Evolutionary conservation across 2,113 vertebrate genomes (phyloP), one percentile per base, ranked within the genome.

Genomic region (Daboia siamensis): DNA sequence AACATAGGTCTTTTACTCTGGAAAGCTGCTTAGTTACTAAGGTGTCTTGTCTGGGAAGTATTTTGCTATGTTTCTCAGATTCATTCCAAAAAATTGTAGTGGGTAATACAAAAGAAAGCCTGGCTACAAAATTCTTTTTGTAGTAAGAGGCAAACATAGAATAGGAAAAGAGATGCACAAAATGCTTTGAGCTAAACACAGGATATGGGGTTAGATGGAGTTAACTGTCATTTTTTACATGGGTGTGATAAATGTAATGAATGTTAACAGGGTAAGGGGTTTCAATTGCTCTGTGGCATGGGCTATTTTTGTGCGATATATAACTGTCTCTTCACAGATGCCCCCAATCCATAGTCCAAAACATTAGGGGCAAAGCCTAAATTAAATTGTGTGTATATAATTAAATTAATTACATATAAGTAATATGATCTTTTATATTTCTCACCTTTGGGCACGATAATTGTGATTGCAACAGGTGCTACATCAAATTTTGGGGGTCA

Each of bases 1-100:
- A 93, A 95, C 88, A 92, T 95, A 56, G 92, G 1, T 84, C 85
- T 52, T 89, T 95, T 93, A 91, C 46, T 59, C 0, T 92, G 86
- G 91, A 92, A 90, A 94, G 54, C 59, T 93, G 0, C 90, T 93
- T 15, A 91, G 51, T 87, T 95, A 90, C 84, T 24, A 57, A 80
- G 33, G 17, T 33, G 0, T 33, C 8, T 26, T 29, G 24, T 86
- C 21, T 59, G 51, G 55, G 12, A 86, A 64, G 48, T 3, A 26
- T 7, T 21, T 17, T 90, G 33, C 33, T 56, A 39, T 51, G 64
- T 33, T 44, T 93, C 15, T 29, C 56, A 15, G 23, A 54, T 46
- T 21, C 48, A 86, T 89, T 91, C 44, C 55, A n/a, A 7, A 90
- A 85, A 44, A 1, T 80, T 39, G 55, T 74, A 44, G 86, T 61